Evolutionary conservation across 2,888 invertebrate genomes (phyloP), one percentile per base, ranked within the genome.

Genomic region (Nomada fabriciana): DNA sequence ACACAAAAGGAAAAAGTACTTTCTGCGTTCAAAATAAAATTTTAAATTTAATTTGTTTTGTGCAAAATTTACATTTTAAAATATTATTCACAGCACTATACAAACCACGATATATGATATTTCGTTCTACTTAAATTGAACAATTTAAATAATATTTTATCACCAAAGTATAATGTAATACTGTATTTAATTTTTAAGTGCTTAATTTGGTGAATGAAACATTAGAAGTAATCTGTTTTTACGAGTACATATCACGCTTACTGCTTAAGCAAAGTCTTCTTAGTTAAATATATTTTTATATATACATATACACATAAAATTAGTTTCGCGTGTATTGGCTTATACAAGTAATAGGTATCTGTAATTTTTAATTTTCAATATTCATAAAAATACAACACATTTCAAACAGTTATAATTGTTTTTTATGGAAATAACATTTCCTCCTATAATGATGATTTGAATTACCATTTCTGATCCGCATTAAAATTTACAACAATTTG

Each of bases 281-380:
- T 75, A 61, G 67, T 50, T 61, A 55, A 61, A 61, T 55, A 76
- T 36, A 25, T 52, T 42, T 43, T 43, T 43, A 68, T 53, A 60
- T 42, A n/a, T 25, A 59, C 15, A 47, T 57, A 55, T 29, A 36
- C 36, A 36, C 55, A 2, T n/a, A 29, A 50, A 23, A 73, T 23
- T 53, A 68, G 10, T 60, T 47, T 42, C 25, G 18, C n/a, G 9
- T 29, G 29, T 42, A 42, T 7, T 36, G 67, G 36, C 50, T 47
- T 53, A n/a, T 25, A 43, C n/a, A n/a, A 75, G 3, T 43, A 74
- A 67, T 50, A 36, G 15, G 15, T 3, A 47, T 50, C n/a, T 67
- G 67, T 74, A 74, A 74, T 67, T 59, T 74, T 1, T 23, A 50
- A 59, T 50, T 42, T 67, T 0, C 1, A 59, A 73, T 71, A 42